These are phyloP conservation scores for Troides oblongomaculatus DNA, from an alignment of 2,888 invertebrate genomes.

Conservation along the genomic window DNA sequence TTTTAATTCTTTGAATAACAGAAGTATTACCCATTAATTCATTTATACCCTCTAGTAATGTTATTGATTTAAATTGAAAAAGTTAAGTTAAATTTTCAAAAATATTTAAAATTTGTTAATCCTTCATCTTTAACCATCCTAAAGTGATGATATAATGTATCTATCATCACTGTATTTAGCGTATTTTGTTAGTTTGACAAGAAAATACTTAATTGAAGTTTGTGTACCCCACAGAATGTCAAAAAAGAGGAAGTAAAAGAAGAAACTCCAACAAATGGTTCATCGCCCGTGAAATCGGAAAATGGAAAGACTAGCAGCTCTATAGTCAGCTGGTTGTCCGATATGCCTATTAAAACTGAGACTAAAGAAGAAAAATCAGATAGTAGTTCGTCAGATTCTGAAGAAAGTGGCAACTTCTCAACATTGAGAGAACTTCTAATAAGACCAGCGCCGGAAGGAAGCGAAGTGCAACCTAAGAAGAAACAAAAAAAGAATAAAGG, in stretches of 20 bases:
- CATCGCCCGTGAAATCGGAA: conserved; percentile 69
- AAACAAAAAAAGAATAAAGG: conserved; percentile 81
- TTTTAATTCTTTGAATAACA: too few species aligned
- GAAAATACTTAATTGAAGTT: conserved; percentile 3
- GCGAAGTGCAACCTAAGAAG: conserved; percentile 72
- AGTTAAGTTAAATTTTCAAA: too few species aligned
- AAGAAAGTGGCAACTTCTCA: conserved; percentile 88
- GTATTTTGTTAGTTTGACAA: not conserved
- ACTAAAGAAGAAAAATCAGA: conserved; percentile 73
- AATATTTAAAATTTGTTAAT: too few species aligned
- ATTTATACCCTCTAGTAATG: too few species aligned
- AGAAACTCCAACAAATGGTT: conserved; percentile 67
- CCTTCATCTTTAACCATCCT: too few species aligned
- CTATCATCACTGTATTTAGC: too few species aligned
- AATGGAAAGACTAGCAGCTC: conserved; percentile 65
- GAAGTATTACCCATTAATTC: too few species aligned
- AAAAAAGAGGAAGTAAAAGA: conserved; percentile 77
- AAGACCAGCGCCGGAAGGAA: conserved; percentile 82
- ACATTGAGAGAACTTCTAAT: conserved; percentile 90
- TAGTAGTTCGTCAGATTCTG: conserved; percentile 82
- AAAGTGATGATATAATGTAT: too few species aligned
- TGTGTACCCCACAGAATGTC: conserved; percentile 55
- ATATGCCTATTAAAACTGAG: conserved; percentile 59
- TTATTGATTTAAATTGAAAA: too few species aligned
- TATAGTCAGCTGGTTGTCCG: conserved; percentile 67